phyloP scores from a whole-genome alignment of 2,888 invertebrate species.

The Villa cingulata region DNA sequence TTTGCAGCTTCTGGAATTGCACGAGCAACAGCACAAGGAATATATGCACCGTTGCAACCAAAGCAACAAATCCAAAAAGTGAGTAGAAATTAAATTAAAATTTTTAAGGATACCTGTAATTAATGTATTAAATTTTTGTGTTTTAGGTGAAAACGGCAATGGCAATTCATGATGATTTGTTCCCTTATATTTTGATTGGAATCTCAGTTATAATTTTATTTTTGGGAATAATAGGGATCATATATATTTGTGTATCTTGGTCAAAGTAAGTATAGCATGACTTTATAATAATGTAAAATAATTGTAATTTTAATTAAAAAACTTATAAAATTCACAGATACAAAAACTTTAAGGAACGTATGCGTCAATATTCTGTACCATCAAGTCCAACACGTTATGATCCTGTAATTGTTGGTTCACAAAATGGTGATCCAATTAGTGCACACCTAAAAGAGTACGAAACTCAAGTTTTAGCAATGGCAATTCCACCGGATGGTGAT shows the following conservation, averaged over 20 bases:
- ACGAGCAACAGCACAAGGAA: constrained; percentile 52
- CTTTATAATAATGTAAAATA: not conserved
- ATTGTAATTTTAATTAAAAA: not conserved
- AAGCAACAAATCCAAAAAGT: constrained; percentile 33
- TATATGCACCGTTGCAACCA: constrained; percentile 41
- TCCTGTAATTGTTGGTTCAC: constrained; percentile 43
- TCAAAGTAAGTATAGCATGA: constrained; percentile 50
- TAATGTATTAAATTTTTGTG: too few species aligned
- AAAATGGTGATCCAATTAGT: constrained; percentile 35
- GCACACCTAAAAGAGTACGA: constrained; percentile 81
- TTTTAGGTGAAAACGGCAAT: constrained; percentile 38
- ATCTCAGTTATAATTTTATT: constrained; percentile 81
- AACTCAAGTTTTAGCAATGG: constrained; percentile 87
- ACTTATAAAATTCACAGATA: constrained; percentile 42
- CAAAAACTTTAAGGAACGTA: constrained; percentile 74
- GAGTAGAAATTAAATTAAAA: not conserved
- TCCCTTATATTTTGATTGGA: constrained; percentile 79
- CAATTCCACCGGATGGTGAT: constrained; percentile 71
- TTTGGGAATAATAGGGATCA: constrained; percentile 73
- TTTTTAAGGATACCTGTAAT: not conserved
- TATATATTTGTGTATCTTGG: constrained; percentile 90
- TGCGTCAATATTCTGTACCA: constrained; percentile 59
- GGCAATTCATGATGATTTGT: constrained; percentile 52
- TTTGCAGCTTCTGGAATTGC: constrained; percentile 53
- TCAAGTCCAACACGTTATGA: constrained; percentile 51